Conservation (phyloP, 1,140 invertebrate species). For the Littorina saxatilis region DNA sequence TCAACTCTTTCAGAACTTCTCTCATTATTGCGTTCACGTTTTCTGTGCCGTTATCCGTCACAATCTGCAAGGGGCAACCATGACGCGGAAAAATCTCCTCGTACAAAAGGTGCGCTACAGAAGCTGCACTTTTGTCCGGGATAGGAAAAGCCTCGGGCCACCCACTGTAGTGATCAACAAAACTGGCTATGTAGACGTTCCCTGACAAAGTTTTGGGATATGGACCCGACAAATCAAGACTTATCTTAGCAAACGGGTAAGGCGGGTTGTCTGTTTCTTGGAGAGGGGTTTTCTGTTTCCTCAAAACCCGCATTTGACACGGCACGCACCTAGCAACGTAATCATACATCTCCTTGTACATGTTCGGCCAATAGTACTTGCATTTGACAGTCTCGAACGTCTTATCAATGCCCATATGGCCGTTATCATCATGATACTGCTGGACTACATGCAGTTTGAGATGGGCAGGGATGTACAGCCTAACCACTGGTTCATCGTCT, state of each 20-base stretch:
- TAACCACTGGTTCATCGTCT: neutral
- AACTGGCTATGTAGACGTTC: slow-evolving; percentile 40
- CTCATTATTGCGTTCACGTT: slow-evolving; percentile 29
- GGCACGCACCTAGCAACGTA: slow-evolving; percentile 44
- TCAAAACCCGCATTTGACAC: slow-evolving; percentile 12
- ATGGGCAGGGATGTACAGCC: neutral
- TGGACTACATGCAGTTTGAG: neutral
- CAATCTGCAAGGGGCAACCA: neutral
- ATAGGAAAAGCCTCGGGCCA: slow-evolving; percentile 42
- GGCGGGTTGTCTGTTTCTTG: slow-evolving; percentile 41
- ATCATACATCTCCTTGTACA: slow-evolving; percentile 24
- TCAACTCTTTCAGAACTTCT: slow-evolving; percentile 18
- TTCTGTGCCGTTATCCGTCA: slow-evolving; percentile 37
- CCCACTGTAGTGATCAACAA: slow-evolving; percentile 37
- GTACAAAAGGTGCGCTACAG: slow-evolving; percentile 24
- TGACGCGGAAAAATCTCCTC: slow-evolving; percentile 31
- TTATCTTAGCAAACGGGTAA: slow-evolving; percentile 37
- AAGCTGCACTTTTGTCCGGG: slow-evolving; percentile 37
- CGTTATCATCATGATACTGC: slow-evolving; percentile 40
- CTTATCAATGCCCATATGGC: slow-evolving; percentile 36
- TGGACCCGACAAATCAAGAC: slow-evolving; percentile 48
- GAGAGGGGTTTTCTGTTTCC: slow-evolving; percentile 13
- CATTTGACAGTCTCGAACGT: neutral
- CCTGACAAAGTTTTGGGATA: slow-evolving; percentile 38
- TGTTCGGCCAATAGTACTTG: slow-evolving; percentile 38